Evolutionary conservation across 2,888 invertebrate species (phyloP).

Genomic region (Cylloceria caligata): DNA sequence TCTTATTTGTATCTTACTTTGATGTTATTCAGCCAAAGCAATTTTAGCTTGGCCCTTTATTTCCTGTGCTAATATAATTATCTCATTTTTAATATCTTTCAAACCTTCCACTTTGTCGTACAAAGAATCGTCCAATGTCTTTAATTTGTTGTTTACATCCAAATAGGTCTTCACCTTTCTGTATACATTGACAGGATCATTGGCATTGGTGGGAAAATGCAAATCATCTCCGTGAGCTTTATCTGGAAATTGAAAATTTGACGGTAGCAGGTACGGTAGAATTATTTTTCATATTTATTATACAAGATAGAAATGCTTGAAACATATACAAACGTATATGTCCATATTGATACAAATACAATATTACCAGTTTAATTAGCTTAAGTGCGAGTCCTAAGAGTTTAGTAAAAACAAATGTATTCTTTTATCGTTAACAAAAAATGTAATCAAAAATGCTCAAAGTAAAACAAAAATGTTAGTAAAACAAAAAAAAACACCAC

Average conservation of each 20-base stretch:
- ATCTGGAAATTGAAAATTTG: constrained; percentile 79
- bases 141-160: constrained; percentile 80
- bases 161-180: constrained; percentile 80
- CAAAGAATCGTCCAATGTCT: constrained; percentile 76
- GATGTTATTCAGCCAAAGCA: constrained; percentile 76
- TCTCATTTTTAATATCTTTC: constrained; percentile 77
- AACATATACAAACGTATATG: too few species aligned
- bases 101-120: constrained; percentile 77
- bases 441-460: too few species aligned
- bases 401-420: too few species aligned
- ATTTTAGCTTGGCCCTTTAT: constrained; percentile 83
- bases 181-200: constrained; percentile 77
- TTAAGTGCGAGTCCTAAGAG: too few species aligned
- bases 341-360: too few species aligned
- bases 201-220: constrained; percentile 67
- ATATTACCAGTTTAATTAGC: too few species aligned
- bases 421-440: too few species aligned
- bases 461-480: too few species aligned
- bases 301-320: constrained; percentile 1
- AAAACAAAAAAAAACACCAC: too few species aligned
- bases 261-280: constrained; percentile 40
- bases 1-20: constrained; percentile 19
- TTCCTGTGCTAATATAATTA: constrained; percentile 81
- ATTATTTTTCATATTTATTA: constrained; percentile 40
- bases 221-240: constrained; percentile 79